Evolutionary conservation across 2,797 vertebrate species (phyloP).

Genomic region (Buphagus erythrorhynchus): DNA sequence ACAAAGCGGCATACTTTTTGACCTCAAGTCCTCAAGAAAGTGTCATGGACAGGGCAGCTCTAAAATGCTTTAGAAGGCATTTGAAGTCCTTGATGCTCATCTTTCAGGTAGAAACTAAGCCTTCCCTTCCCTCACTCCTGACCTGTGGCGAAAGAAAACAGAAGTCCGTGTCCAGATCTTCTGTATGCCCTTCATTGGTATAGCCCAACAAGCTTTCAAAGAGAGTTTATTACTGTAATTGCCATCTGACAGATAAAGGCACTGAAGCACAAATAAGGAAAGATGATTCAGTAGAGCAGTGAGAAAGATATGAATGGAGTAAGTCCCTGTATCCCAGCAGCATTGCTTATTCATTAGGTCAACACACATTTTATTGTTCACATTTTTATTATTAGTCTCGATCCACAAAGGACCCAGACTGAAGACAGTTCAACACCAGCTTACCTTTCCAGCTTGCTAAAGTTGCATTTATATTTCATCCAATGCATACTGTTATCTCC

Average conservation of each 20-base stretch:
- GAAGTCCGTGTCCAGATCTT: not conserved
- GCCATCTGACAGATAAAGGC: not conserved
- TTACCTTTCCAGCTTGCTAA: not conserved
- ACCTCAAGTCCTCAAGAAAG: not conserved
- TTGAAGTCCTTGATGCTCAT: not conserved
- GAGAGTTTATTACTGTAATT: not conserved
- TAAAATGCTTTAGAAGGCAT: not conserved
- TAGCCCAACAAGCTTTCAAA: not conserved
- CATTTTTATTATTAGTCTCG: not conserved
- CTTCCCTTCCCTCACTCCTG: not conserved
- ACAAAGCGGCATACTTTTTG: not conserved
- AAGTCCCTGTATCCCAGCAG: not conserved
- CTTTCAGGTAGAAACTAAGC: not conserved
- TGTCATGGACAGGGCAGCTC: not conserved
- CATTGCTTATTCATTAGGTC: not conserved
- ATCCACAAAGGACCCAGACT: not conserved
- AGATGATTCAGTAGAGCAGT: not conserved
- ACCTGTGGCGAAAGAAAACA: not conserved
- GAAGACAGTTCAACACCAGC: not conserved
- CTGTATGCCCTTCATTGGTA: not conserved
- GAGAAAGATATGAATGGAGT: not conserved
- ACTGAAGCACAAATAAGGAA: not conserved
- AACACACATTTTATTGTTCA: not conserved
- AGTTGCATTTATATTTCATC: not conserved
- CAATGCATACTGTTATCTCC: not conserved